Evolutionary conservation across 2,113 vertebrate species (phyloP).

Genomic region (Osmerus mordax): DNA sequence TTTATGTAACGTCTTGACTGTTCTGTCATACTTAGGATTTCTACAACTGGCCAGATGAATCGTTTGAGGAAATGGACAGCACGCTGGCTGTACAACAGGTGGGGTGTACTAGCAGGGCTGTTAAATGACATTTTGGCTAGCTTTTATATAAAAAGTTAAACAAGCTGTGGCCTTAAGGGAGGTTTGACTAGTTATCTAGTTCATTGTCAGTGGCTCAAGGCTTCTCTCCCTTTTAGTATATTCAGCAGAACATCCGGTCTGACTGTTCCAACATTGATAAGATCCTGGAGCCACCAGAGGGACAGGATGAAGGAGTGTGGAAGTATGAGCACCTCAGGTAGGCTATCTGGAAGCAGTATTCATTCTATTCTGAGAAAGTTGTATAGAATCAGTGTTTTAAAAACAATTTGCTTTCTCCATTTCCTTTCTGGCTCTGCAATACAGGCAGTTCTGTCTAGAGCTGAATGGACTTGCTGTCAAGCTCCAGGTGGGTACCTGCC

Average conservation of each 20-base stretch:
- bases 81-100: constrained; percentile 98
- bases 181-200: not conserved
- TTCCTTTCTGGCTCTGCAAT: constrained; percentile 13
- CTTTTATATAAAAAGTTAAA: too few relatives aligned
- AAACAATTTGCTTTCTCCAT: not conserved
- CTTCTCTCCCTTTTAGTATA: constrained; percentile 77
- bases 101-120: constrained; percentile 19
- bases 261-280: constrained; percentile 98
- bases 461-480: constrained; percentile 98
- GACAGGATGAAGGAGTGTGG: constrained; percentile 98
- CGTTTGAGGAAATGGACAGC: constrained; percentile 99
- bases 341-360: not conserved
- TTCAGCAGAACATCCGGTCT: constrained; percentile 96
- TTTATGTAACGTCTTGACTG: too few relatives aligned
- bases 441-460: constrained; percentile 96
- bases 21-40: constrained; percentile 79
- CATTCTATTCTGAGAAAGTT: not conserved
- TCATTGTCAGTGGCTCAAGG: not conserved
- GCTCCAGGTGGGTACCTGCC: constrained; percentile 81
- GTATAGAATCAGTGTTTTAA: not conserved
- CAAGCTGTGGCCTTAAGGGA: not conserved
- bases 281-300: constrained; percentile 97
- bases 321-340: constrained; percentile 99
- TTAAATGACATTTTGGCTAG: too few relatives aligned
- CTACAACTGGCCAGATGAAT: constrained; percentile 99